Conservation (phyloP, 2,888 invertebrate genomes). For the Chorisops tibialis region DNA sequence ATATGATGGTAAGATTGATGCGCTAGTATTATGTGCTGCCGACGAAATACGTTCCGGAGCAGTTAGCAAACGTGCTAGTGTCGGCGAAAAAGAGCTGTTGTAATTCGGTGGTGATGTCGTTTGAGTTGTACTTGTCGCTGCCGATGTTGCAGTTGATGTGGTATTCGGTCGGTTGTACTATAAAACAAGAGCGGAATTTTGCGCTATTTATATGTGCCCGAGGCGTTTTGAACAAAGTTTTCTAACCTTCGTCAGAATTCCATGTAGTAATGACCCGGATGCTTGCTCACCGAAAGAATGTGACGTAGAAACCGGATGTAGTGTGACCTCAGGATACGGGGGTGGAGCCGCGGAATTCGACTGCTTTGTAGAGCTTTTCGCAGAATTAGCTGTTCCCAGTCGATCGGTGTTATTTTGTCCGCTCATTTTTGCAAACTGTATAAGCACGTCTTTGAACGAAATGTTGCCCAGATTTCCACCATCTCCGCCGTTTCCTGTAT, state of each 20-base stretch:
- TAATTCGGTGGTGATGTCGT: constrained; percentile 34
- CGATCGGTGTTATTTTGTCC: constrained; percentile 21
- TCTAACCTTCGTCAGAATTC: constrained; percentile 68
- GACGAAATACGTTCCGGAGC: constrained; percentile 56
- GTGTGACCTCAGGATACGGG: constrained; percentile 72
- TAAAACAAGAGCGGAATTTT: neutral
- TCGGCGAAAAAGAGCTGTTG: constrained; percentile 58
- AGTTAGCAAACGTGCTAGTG: constrained; percentile 74
- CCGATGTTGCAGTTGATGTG: constrained; percentile 27
- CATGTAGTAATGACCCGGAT: constrained; percentile 65
- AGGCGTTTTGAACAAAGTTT: too few species aligned
- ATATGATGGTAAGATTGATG: constrained; percentile 4
- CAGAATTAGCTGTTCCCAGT: constrained; percentile 28
- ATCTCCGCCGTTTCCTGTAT: constrained; percentile 35
- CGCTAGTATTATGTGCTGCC: neutral
- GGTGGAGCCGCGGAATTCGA: constrained; percentile 47
- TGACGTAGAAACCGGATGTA: constrained; percentile 62
- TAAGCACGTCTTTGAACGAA: constrained; percentile 69
- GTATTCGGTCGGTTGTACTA: constrained; percentile 16
- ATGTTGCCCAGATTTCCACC: too few species aligned
- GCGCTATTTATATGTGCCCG: too few species aligned
- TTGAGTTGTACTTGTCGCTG: constrained; percentile 33
- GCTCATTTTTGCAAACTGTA: constrained; percentile 67
- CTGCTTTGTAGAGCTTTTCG: constrained; percentile 38
- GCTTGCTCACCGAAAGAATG: constrained; percentile 52